Evolutionary conservation across 2,888 invertebrate genomes (phyloP).

Genomic region (Physocephala rufipes): DNA sequence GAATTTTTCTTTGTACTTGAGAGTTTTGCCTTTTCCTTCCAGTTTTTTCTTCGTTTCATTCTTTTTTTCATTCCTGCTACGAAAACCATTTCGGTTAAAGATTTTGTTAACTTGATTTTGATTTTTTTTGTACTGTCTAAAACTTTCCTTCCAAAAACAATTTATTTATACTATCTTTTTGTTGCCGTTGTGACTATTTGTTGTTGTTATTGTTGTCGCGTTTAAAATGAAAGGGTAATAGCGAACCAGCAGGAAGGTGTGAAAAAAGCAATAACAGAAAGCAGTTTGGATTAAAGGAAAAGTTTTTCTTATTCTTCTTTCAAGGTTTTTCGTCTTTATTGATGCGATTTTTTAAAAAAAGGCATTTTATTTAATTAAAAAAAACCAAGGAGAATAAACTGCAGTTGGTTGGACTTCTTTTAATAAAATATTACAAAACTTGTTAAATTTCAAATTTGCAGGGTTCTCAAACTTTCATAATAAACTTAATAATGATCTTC

Average conservation of each 20-base stretch:
- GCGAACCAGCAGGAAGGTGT: neutral
- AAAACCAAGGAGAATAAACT: no score
- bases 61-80: neutral
- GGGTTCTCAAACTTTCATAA: no score
- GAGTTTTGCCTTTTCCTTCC: neutral
- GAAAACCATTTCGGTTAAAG: neutral
- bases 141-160: neutral
- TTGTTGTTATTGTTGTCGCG: neutral
- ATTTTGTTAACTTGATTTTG: conserved; percentile 3
- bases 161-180: conserved; percentile 9
- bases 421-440: no score
- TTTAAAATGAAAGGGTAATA: neutral
- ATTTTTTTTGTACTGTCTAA: neutral
- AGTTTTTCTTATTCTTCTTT: neutral
- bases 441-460: no score
- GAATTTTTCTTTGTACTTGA: neutral
- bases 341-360: no score
- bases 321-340: no score
- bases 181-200: neutral
- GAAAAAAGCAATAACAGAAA: no score
- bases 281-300: conserved; percentile 5
- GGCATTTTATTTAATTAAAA: no score
- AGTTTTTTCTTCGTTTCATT: neutral
- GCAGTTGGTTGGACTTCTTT: no score
- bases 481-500: no score